Conservation (phyloP, 1,140 invertebrate species). For the Camponotus floridanus region DNA sequence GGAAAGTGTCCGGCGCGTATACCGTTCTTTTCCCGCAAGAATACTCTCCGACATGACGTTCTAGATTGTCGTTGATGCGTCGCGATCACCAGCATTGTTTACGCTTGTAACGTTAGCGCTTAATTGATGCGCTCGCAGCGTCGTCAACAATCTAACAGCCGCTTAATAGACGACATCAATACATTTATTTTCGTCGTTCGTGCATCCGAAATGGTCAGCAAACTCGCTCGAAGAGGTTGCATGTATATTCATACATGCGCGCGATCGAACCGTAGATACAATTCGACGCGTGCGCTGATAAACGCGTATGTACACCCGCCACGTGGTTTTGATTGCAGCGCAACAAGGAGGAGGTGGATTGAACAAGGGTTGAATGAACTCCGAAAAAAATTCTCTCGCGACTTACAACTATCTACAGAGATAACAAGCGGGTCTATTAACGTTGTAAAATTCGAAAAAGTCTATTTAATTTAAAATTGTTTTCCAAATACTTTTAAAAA, state of each 20-base stretch:
- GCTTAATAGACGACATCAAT: not conserved
- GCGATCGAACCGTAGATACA: constrained; percentile 25
- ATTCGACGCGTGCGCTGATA: constrained; percentile 41
- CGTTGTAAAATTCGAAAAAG: not conserved
- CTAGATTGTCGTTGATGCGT: not conserved
- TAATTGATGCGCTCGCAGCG: not conserved
- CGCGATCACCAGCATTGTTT: not conserved
- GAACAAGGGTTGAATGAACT: constrained; percentile 17
- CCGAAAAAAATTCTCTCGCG: constrained; percentile 20
- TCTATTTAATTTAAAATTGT: not conserved
- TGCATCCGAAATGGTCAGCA: not conserved
- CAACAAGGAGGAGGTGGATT: not conserved
- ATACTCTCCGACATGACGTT: constrained; percentile 10
- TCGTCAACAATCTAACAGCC: not conserved
- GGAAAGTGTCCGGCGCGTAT: constrained; percentile 45
- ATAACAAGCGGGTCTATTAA: not conserved
- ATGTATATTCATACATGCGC: not conserved
- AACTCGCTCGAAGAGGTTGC: constrained; percentile 8
- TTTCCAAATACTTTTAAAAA: not conserved
- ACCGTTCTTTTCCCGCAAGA: constrained; percentile 44
- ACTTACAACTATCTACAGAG: not conserved
- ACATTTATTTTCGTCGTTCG: not conserved
- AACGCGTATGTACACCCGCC: constrained; percentile 49
- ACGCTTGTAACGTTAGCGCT: not conserved
- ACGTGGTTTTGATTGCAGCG: constrained; percentile 34